Evolutionary conservation across 2,113 vertebrate species (phyloP), one percentile per base, ranked within the genome.

Genomic region (Trichomycterus rosablanca): DNA sequence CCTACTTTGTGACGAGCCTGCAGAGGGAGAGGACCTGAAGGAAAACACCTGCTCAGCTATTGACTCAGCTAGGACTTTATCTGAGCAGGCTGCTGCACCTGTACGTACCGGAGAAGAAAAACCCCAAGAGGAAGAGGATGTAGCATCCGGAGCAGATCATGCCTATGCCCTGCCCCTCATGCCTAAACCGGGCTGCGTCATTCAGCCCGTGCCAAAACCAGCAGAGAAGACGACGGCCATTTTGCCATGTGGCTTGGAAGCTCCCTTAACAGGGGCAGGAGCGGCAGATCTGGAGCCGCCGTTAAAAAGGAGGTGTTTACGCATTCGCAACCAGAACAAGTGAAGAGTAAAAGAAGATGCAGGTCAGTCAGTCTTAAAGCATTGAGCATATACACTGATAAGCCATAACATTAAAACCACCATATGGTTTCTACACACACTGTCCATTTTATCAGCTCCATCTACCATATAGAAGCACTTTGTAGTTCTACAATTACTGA

Each of bases 311-410:
- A 94, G 96, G 89, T 99, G 96, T 81, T 91, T 99, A 89, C 94
- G 96, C 87, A 99, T 97, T 84, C 91, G 95, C 92, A 99, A 99
- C 92, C 96, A 99, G 87, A 99, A 99, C 90, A 98, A 99, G 89
- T 98, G 70, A 87, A 78, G 80, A 35, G 23, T 39, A 37, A 32
- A 49, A 71, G 26, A 44, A 26, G 26, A 15, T 14, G 51, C 32
- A 63, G 59, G 64, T 67, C 42, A 63, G 23, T 63, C 16, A 19
- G 8, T 45, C 32, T 6, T 6, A 18, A 20, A 6, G 23, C 39
- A 11, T 39, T n/a, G n/a, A n/a, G n/a, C n/a, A n/a, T n/a, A n/a
- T n/a, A n/a, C n/a, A n/a, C n/a, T n/a, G n/a, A n/a, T n/a, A n/a
- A n/a, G n/a, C n/a, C n/a, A n/a, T n/a, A n/a, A n/a, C n/a, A n/a